Evolutionary conservation across 1,140 invertebrate genomes (phyloP).

Genomic region (Drosophila insularis): DNA sequence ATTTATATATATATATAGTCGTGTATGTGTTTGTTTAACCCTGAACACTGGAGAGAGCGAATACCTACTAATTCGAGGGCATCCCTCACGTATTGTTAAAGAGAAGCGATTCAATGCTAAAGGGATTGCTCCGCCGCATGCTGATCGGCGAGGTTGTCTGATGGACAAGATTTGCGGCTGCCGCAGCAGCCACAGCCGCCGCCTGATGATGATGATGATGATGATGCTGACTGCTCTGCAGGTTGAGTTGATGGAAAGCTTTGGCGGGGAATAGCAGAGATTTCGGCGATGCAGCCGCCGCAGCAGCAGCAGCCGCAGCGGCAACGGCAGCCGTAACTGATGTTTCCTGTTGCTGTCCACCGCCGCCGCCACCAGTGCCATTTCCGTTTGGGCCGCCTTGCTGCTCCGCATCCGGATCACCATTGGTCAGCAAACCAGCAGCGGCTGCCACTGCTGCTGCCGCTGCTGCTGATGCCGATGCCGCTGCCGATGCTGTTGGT

Average conservation of each 20-base stretch:
- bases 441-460: background rate
- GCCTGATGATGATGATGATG: constrained; percentile 18
- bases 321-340: constrained; percentile 8
- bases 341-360: constrained; percentile 49
- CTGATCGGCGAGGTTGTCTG: constrained; percentile 83
- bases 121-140: constrained; percentile 88
- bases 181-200: constrained; percentile 51
- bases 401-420: constrained; percentile 9
- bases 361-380: constrained; percentile 45
- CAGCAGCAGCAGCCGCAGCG: background rate
- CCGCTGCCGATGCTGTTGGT: constrained; percentile 27
- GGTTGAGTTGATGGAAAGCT: constrained; percentile 68
- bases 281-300: constrained; percentile 42
- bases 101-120: constrained; percentile 92
- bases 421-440: background rate
- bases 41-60: constrained; percentile 3
- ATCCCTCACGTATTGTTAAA: constrained; percentile 87
- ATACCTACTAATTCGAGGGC: background rate
- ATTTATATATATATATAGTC: background rate
- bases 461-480: background rate
- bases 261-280: constrained; percentile 70
- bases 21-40: background rate
- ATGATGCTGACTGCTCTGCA: constrained; percentile 59
- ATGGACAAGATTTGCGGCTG: constrained; percentile 74
- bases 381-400: constrained; percentile 31